These are phyloP conservation scores for Siniperca undulata DNA, from an alignment of 2,797 vertebrate species.

Conservation along the genomic window DNA sequence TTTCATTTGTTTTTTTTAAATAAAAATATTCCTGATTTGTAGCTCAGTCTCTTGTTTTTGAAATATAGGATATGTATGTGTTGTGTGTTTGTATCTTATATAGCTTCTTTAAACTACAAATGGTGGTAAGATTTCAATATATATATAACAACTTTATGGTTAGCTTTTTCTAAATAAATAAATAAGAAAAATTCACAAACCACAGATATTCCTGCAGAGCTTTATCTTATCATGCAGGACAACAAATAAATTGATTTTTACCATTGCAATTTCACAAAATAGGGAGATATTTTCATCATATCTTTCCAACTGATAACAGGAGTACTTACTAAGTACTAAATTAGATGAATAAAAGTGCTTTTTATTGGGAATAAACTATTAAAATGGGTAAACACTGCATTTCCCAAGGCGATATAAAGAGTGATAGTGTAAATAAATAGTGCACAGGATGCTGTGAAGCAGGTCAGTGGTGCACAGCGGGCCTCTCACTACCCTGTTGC, in stretches of 20 bases:
- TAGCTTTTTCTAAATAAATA: background rate
- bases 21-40: slow-evolving; percentile 82
- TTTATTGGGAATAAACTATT: background rate
- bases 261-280: background rate
- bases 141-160: background rate
- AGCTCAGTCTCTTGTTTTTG: slow-evolving; percentile 24
- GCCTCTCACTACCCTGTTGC: background rate
- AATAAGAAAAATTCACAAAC: background rate
- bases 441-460: slow-evolving; percentile 3
- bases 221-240: background rate
- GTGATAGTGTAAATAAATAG: background rate
- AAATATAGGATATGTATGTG: background rate
- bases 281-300: background rate
- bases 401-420: background rate
- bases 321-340: too few relatives aligned
- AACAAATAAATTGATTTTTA: background rate
- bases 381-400: background rate
- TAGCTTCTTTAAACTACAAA: background rate
- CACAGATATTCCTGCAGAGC: background rate
- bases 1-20: slow-evolving; percentile 81
- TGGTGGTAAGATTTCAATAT: background rate
- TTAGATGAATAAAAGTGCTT: background rate
- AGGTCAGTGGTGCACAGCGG: slow-evolving; percentile 12
- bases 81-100: background rate
- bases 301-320: background rate